A percentile compares a stretch with the other conserved stretches of the same genome.
phyloP scores from a whole-genome alignment of 30 jellyfish, hydroid and myxozoan species.

The Pelagia noctiluca region DNA sequence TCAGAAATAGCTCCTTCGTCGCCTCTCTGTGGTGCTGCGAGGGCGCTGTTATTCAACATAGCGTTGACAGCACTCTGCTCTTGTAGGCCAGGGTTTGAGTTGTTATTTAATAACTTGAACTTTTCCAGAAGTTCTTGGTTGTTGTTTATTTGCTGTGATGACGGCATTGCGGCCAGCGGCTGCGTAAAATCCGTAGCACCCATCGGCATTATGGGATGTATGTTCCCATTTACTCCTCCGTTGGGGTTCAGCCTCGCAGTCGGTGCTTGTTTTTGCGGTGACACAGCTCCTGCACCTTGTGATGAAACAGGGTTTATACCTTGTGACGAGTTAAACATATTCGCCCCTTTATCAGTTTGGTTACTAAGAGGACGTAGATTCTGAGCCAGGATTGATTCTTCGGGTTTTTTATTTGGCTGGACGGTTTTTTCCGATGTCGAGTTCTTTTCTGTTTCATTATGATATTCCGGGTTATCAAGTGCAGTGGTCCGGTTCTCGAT shows the following conservation, averaged over 20 bases:
- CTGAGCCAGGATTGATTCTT: constrained; percentile 48
- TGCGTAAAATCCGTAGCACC: constrained; percentile 11
- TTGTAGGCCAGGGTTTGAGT: no score
- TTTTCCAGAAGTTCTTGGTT: constrained; percentile 57
- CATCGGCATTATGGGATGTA: constrained; percentile 38
- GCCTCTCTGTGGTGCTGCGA: constrained; percentile 39
- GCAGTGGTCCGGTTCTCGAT: constrained; percentile 61
- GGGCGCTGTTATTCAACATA: constrained; percentile 29
- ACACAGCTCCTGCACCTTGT: not conserved
- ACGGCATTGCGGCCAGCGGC: constrained; percentile 62
- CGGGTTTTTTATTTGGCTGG: not conserved
- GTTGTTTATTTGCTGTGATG: not conserved
- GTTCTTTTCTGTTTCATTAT: constrained; percentile 31
- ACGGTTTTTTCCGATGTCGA: constrained; percentile 8
- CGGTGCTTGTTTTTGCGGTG: constrained; percentile 5
- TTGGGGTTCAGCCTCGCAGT: not conserved
- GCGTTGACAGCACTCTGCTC: no score
- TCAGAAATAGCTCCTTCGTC: constrained; percentile 68
- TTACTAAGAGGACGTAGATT: not conserved
- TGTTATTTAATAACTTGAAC: constrained; percentile 42
- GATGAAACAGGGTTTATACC: not conserved
- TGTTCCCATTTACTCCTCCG: constrained; percentile 1
- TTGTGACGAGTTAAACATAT: no score
- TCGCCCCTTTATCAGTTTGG: no score
- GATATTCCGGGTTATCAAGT: constrained; percentile 51